Evolutionary conservation across 2,797 vertebrate genomes (phyloP).

Genomic region (Discoglossus pictus): DNA sequence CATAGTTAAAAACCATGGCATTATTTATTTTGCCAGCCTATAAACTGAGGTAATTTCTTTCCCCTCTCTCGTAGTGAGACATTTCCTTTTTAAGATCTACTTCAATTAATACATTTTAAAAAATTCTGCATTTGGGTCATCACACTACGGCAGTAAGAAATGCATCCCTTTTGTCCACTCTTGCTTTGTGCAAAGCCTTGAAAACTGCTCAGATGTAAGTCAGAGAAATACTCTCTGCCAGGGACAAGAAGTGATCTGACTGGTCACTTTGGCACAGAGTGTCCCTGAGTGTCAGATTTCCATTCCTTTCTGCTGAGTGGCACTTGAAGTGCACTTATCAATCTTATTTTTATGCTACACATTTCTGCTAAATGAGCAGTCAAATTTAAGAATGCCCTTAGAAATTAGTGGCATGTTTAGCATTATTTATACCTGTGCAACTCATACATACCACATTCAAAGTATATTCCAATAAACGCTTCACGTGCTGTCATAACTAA

Average conservation of each 20-base stretch:
- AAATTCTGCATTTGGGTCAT: conserved; percentile 16
- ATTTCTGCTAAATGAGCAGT: conserved; percentile 30
- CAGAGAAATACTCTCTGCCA: conserved; percentile 9
- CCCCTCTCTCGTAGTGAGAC: no score
- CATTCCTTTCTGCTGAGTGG: conserved; percentile 20
- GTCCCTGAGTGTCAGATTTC: neutral
- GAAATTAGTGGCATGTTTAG: no score
- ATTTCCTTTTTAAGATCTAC: conserved; percentile 27
- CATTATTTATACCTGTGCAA: no score
- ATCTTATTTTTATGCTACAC: conserved; percentile 34
- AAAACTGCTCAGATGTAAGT: conserved; percentile 18
- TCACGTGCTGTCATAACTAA: no score
- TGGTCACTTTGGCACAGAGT: conserved; percentile 19
- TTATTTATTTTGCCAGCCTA: neutral
- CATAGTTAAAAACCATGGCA: no score
- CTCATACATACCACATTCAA: no score
- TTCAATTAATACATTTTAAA: neutral
- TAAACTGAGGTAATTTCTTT: conserved; percentile 6
- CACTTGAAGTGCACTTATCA: conserved; percentile 1
- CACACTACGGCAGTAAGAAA: neutral
- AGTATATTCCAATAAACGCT: no score
- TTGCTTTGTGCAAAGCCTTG: conserved; percentile 4
- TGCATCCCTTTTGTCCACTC: no score
- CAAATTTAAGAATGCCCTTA: neutral
- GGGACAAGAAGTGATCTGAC: conserved; percentile 19